Evolutionary conservation across 2,888 invertebrate genomes (phyloP), one percentile per base, ranked within the genome.

Genomic region (Macrosiphum euphorbiae): DNA sequence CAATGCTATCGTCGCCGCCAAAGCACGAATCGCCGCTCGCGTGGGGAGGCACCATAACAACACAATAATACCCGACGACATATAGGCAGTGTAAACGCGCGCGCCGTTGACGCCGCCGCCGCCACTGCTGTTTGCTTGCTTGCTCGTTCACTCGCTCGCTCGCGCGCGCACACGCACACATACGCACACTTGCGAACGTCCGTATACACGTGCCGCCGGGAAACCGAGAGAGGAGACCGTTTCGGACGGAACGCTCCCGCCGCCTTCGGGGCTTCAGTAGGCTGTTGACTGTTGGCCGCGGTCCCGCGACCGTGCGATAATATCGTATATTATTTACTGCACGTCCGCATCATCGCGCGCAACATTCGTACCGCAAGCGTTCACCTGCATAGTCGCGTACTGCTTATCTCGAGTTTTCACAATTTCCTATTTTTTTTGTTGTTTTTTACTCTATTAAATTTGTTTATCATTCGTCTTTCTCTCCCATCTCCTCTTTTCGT

Each of bases 21-120:
- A 93, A 93, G 93, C 93, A 84, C 93, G 93, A 92, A 93, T 92
- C 94, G 91, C 95, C 95, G 95, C 86, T 92, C 90, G 90, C 90
- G 92, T 78, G 61, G 87, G 61, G 61, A 61, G 50, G 87, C 93
- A 92, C 90, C 91, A 67, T 84, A 87, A 92, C 91, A 85, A 94
- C 94, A 94, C 94, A 93, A 88, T 78, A 78, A 78, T 94, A 94
- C 94, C 95, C 95, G 90, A 58, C 67, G n/a, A 78, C 78, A 35
- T 78, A 55, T 78, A 90, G 90, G 20, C 86, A 50, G 91, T 55
- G 41, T 86, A 90, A 67, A 78, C 90, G 91, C 91, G 91, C 58
- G 55, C 47, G 28, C n/a, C 86, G 86, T 61, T 20, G 7, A 41
- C 86, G n/a, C 86, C 52, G 85, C 41, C 50, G 41, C 20, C 91